These are phyloP conservation scores for Synanceia verrucosa DNA, from an alignment of 2,797 vertebrate genomes.

Conservation along the genomic window DNA sequence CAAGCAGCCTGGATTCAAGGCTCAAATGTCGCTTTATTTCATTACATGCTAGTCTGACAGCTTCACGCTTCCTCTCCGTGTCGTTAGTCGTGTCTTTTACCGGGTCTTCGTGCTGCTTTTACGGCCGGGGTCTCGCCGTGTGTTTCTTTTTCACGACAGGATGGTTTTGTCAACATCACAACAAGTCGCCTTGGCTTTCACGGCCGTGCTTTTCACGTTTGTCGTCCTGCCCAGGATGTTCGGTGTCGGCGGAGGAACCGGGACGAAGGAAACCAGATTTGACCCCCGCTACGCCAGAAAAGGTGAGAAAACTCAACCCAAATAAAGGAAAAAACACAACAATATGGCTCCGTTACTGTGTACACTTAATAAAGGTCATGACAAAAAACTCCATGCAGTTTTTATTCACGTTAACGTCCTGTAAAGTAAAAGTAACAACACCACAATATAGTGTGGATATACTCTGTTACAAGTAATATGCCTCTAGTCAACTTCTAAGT, in stretches of 20 bases:
- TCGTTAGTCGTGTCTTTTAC: rapidly evolving
- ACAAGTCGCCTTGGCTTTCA: slow-evolving; percentile 83
- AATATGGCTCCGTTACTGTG: too few species aligned
- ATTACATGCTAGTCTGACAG: rapidly evolving
- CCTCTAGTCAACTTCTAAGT: too few species aligned
- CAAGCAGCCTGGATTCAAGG: background rate
- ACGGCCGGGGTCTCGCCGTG: background rate
- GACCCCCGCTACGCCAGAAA: slow-evolving; percentile 75
- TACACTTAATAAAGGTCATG: too few species aligned
- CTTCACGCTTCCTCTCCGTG: rapidly evolving
- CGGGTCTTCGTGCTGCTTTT: background rate
- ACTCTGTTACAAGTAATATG: too few species aligned
- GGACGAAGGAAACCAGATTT: slow-evolving; percentile 57
- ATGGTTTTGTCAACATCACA: slow-evolving; percentile 85
- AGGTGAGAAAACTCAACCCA: slow-evolving; percentile 70
- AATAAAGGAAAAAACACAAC: too few species aligned
- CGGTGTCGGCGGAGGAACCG: slow-evolving; percentile 66
- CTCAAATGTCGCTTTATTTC: background rate
- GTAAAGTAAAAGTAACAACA: too few species aligned
- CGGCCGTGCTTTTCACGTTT: slow-evolving; percentile 82
- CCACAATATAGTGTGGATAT: too few species aligned
- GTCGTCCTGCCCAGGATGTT: slow-evolving; percentile 86
- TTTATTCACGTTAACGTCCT: too few species aligned
- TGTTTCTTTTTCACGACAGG: background rate
- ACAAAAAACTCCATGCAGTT: too few species aligned